Evolutionary conservation across 2,888 invertebrate species (phyloP), one percentile per base, ranked within the genome.

Genomic region (Chaetogeoica ovagalla): DNA sequence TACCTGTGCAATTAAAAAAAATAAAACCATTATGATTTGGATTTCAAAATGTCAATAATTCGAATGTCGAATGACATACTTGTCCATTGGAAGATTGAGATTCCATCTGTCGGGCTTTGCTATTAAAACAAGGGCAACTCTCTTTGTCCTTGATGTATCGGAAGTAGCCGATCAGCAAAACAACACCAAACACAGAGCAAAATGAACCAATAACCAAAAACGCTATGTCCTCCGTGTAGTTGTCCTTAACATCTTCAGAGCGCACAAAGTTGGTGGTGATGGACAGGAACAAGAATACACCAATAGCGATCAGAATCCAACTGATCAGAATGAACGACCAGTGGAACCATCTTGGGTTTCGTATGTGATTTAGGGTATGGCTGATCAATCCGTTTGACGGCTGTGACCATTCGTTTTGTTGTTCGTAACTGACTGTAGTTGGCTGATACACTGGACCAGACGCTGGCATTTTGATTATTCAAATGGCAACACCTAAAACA

Each of bases 371-470:
- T 71, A 79, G 30, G 37, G 70, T 71, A 57, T 71, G 79, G 57
- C 52, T 81, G 43, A 81, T 39, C 6, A 82, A 81, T 57, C 76
- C 74, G 17, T 81, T 71, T 23, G 82, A 62, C 52, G 74, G 82
- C n/a, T 85, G 85, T 17, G 85, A 83, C 85, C 85, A 86, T 81
- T 85, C 85, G 59, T 82, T 83, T 81, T 85, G 87, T 85, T 83
- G 87, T 86, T 92, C 92, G 86, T 92, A 92, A 79, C 92, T 92
- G 83, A 92, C 92, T 83, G 93, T 93, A 82, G 93, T 93, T 21
- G 93, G 92, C 86, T 92, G 92, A 87, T 93, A 93, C 70, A 93
- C 92, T 82, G 92, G 91, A 85, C 91, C 91, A 83, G 87, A 88
- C 81, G 90, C 89, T 83, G 91, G 91, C 91, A 91, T 91, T 86